Evolutionary conservation across 2,797 vertebrate genomes (phyloP), one percentile per base, ranked within the genome.

Genomic region (Coranthus polyacanthus): DNA sequence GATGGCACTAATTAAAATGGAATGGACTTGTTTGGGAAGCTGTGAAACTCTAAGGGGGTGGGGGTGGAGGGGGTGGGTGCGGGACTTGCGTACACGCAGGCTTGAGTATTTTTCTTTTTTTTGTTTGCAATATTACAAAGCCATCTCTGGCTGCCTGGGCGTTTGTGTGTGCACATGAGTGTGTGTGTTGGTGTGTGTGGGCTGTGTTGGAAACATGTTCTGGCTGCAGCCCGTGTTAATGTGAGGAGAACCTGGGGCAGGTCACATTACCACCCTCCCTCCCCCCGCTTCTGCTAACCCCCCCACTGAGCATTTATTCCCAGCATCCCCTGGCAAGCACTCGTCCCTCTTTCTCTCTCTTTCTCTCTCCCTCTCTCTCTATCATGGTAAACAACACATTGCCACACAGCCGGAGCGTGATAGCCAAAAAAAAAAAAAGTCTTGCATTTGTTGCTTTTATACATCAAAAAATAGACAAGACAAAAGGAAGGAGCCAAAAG

Each of bases 371-470:
- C 57, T 73, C 74, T 78, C 72, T 79, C 68, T 87, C 83, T 78
- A 82, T 86, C 87, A 89, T 89, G 90, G 92, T 94, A 94, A 95
- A 95, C 93, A 94, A 95, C 93, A 94, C 93, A 94, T 94, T 94
- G 93, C 93, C 90, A 93, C 94, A 93, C 93, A 95, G 94, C 93
- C 93, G 90, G 93, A 91, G 88, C 71, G 85, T 73, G 87, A 92
- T 70, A 79, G 92, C 92, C 92, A 92, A 88, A 81, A 81, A 84
- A 86, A 75, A 64, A 72, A 46, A 74, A 58, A 71, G 78, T 88
- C 90, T 86, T 78, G 87, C 82, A 92, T 89, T 88, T 89, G 81
- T 85, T 91, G 86, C 77, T 90, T 91, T 90, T 88, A 86, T 81
- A 88, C 73, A 86, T 93, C 89, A 89, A 87, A 92, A 90, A 91